Conservation (phyloP, 2,113 vertebrate species). For the Leuciscus idus region DNA sequence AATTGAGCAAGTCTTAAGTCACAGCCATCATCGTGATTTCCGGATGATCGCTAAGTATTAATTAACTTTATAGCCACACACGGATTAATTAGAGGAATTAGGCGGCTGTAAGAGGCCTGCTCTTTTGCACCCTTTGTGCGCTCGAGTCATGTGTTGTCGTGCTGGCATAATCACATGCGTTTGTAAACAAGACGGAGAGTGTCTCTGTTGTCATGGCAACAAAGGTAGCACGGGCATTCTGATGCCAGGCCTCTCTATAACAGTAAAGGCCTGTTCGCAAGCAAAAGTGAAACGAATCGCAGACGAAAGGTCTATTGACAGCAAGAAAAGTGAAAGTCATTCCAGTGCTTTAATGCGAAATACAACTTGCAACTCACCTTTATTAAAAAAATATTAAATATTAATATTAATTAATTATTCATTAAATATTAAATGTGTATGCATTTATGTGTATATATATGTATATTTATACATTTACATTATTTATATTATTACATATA, state of each 20-base stretch:
- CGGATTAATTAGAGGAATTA: constrained; percentile 47
- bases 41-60: constrained; percentile 10
- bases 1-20: constrained; percentile 29
- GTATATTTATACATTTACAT: neutral
- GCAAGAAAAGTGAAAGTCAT: neutral
- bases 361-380: neutral
- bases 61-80: constrained; percentile 43
- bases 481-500: neutral
- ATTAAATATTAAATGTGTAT: neutral
- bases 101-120: constrained; percentile 4
- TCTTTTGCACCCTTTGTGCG: constrained; percentile 50
- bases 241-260: neutral
- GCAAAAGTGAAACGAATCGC: neutral
- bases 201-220: constrained; percentile 55
- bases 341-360: neutral
- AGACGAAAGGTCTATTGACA: too few species aligned
- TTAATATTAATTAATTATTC: too few species aligned
- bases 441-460: too few species aligned
- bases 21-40: constrained; percentile 1
- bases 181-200: constrained; percentile 59
- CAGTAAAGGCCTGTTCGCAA: neutral
- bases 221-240: constrained; percentile 47
- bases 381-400: neutral
- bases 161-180: constrained; percentile 46
- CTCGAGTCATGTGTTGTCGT: constrained; percentile 41